phyloP scores from a whole-genome alignment of 1,140 invertebrate genomes.

The Lepidurus arcticus region DNA sequence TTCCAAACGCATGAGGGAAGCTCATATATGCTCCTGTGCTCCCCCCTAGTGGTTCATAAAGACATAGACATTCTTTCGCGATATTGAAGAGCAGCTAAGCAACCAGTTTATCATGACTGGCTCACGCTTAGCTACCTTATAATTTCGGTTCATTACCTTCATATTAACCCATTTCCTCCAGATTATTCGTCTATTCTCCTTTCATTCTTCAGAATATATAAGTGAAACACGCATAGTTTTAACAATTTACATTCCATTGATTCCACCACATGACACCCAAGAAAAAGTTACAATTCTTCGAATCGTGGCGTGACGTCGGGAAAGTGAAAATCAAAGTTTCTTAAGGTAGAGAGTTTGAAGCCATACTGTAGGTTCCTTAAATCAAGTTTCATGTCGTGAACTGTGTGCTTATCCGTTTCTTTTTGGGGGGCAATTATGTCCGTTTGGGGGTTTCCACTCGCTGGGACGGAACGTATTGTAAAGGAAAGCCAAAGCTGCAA shows the following conservation, averaged over 20 bases:
- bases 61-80: neutral
- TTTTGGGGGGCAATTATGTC: neutral
- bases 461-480: neutral
- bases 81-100: neutral
- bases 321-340: too few relatives aligned
- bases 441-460: neutral
- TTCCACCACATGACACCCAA: too few relatives aligned
- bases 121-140: neutral
- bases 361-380: neutral
- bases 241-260: too few relatives aligned
- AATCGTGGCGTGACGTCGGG: too few relatives aligned
- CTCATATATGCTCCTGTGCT: neutral
- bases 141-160: neutral
- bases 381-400: neutral
- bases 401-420: neutral
- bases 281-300: too few relatives aligned
- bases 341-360: too few relatives aligned
- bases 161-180: neutral
- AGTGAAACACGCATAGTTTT: too few relatives aligned
- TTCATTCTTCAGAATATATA: too few relatives aligned
- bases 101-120: neutral
- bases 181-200: too few relatives aligned
- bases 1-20: neutral
- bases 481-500: neutral
- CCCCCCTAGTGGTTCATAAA: constrained; percentile 1